These are phyloP conservation scores for Corydoras maculifer DNA, from an alignment of 2,113 vertebrate genomes.

Conservation along the genomic window DNA sequence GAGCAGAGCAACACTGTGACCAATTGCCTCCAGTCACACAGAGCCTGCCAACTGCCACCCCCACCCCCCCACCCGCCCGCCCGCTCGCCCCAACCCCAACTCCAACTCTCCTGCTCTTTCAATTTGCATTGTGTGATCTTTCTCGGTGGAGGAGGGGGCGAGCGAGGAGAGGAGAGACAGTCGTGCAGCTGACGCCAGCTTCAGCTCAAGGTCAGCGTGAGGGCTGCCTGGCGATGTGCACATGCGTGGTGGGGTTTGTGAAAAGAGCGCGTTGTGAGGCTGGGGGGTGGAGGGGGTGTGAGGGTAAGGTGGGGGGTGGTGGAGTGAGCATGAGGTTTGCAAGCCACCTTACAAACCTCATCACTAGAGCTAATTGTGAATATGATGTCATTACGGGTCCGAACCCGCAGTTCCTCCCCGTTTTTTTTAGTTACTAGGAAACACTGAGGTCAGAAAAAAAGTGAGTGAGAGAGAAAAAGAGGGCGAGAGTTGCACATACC, in stretches of 20 bases:
- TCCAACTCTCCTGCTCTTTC: constrained; percentile 48
- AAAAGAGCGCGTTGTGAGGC: neutral
- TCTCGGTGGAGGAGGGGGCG: constrained; percentile 12
- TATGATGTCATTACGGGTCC: constrained; percentile 38
- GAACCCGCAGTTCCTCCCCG: neutral
- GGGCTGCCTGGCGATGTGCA: constrained; percentile 28
- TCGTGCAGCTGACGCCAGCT: constrained; percentile 39
- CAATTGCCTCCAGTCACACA: constrained; percentile 36
- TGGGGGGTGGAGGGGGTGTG: neutral
- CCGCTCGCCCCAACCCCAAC: neutral
- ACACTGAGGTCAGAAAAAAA: constrained; percentile 29
- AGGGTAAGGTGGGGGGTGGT: neutral
- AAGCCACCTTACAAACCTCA: constrained; percentile 33
- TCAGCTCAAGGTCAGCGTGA: constrained; percentile 46
- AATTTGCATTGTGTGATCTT: constrained; percentile 45
- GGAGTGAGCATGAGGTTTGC: neutral
- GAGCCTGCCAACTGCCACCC: constrained; percentile 27
- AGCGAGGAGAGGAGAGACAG: constrained; percentile 14
- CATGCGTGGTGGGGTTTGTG: neutral
- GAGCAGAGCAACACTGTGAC: constrained; percentile 37
- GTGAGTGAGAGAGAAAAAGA: neutral
- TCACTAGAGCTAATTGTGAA: constrained; percentile 33
- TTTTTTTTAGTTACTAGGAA: constrained; percentile 33
- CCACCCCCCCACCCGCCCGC: neutral
- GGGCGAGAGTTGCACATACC: constrained; percentile 15